Evolutionary conservation across 2,797 vertebrate genomes (phyloP).

Genomic region (Menidia menidia): DNA sequence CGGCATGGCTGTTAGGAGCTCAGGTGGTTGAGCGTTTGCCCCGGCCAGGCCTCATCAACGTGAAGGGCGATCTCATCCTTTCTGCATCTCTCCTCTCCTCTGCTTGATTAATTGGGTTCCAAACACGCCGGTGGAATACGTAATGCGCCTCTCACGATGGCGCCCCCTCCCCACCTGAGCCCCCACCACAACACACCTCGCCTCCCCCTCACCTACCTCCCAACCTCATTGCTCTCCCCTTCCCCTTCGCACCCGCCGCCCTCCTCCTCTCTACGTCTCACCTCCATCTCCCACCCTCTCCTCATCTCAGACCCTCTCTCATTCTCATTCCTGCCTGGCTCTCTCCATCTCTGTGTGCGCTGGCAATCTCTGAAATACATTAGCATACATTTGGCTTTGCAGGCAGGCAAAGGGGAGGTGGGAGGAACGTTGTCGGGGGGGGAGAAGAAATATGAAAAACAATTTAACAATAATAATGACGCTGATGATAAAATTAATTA

Average conservation of each 20-base stretch:
- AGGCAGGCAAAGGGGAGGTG: conserved; percentile 81
- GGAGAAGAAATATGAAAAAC: conserved; percentile 85
- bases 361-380: conserved; percentile 86
- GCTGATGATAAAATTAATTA: conserved; percentile 88
- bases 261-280: conserved; percentile 65
- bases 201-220: conserved; percentile 77
- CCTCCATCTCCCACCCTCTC: conserved; percentile 78
- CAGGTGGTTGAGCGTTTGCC: conserved; percentile 98
- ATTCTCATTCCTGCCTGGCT: conserved; percentile 81
- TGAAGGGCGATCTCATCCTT: conserved; percentile 99
- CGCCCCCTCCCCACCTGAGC: conserved; percentile 61
- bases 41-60: conserved; percentile 98
- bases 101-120: conserved; percentile 99
- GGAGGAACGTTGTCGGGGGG: conserved; percentile 1
- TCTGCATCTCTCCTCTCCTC: conserved; percentile 95
- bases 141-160: conserved; percentile 84
- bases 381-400: conserved; percentile 98
- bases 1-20: conserved; percentile 94
- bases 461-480: conserved; percentile 88
- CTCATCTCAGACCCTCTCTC: conserved; percentile 80
- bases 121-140: conserved; percentile 91
- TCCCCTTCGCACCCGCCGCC: conserved; percentile 63
- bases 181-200: conserved; percentile 57
- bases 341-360: conserved; percentile 77
- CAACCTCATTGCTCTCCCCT: conserved; percentile 74